Base-by-base conservation (phyloP, 2,113 vertebrate genomes). In the Gymnarchus niloticus region DNA sequence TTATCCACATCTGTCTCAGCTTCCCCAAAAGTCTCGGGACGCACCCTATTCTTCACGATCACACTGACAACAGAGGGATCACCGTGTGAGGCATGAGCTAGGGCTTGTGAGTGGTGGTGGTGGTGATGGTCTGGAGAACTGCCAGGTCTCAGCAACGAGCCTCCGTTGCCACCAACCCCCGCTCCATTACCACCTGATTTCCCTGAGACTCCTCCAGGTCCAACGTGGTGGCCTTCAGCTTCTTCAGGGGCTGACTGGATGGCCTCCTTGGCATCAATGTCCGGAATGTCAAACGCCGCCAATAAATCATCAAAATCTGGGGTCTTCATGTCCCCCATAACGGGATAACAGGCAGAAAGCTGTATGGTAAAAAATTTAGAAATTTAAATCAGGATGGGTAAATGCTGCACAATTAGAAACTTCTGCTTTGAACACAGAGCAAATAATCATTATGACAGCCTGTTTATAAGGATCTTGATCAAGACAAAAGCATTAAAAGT, bases 301-400 rank as follows among this genome's bases (percentile, higher is more conserved):
- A 99, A 89, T 1, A 99, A 95, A 91, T 99, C 98, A 17, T 99
- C 98, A 2, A 99, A 99, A 88, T 99, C 98, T 6, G 98, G 98
- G 10, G 98, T 99, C 88, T 99, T 99, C 97, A 99, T 98, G 93
- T 99, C 98, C 89, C 97, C 98, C 98, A 99, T 99, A 86, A 91
- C 91, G 92, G 91, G 86, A 87, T 84, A 85, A 87, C 83, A 86
- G 81, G 89, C n/a, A 86, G 88, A 91, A 89, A 91, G 93, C 95
- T 93, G 56, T 37, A 17, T 14, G 65, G 57, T 1, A 25, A 83
- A 86, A 21, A 80, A 14, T 46, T 2, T 1, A 69, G 56, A 23
- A 21, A 48, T 12, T 52, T 33, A 82, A 17, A 84, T 56, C 28
- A 78, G 2, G 49, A 84, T 17, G 3, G 48, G 23, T 46, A 37